A percentile compares a stretch with the other conserved stretches of the same genome.
These are phyloP conservation scores for Calcarius ornatus DNA, from an alignment of 2,113 vertebrate species.

Conservation along the genomic window DNA sequence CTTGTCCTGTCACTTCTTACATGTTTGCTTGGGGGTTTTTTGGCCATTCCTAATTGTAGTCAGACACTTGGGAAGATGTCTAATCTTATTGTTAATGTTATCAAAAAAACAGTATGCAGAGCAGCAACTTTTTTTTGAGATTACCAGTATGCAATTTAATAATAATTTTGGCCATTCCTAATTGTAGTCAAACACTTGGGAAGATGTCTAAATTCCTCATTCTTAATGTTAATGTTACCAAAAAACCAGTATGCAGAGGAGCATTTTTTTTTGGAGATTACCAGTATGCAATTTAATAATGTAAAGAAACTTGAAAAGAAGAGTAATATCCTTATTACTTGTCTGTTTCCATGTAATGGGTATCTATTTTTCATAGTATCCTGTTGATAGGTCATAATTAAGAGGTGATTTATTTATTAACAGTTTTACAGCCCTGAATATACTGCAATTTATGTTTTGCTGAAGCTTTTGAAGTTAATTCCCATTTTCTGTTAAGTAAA, in stretches of 20 bases:
- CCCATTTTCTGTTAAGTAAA: background rate
- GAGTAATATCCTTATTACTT: background rate
- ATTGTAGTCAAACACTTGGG: background rate
- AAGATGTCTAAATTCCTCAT: background rate
- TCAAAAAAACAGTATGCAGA: background rate
- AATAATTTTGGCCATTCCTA: background rate
- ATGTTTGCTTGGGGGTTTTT: background rate
- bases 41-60: background rate
- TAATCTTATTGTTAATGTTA: background rate
- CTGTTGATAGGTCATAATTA: slow-evolving; percentile 16
- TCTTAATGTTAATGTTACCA: background rate
- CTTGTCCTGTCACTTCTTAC: background rate
- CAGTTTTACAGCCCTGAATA: background rate
- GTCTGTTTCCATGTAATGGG: background rate
- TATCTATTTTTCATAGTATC: background rate
- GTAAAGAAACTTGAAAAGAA: background rate
- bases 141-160: background rate
- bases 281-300: background rate
- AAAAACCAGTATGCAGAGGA: background rate
- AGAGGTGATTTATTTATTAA: slow-evolving; percentile 12
- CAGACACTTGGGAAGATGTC: background rate
- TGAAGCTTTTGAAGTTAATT: slow-evolving; percentile 15
- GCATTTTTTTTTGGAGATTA: background rate
- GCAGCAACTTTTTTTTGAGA: background rate
- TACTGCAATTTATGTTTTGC: background rate